Evolutionary conservation across 2,113 vertebrate species (phyloP).

Genomic region (Platysteira castanea): DNA sequence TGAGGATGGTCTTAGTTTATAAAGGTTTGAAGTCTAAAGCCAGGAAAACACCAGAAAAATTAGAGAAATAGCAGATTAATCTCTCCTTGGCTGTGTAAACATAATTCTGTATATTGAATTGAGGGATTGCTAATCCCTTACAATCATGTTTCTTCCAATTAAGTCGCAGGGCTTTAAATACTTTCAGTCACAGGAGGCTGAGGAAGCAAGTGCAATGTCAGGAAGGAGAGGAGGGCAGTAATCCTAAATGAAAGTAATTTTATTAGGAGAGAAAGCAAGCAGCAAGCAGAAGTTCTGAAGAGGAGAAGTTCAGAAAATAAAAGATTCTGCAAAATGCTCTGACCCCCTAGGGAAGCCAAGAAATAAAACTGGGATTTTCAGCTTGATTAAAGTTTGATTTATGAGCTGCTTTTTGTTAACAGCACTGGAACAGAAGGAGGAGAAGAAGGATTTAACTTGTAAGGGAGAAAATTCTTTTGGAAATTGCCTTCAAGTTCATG

Average conservation of each 20-base stretch:
- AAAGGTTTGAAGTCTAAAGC: constrained; percentile 14
- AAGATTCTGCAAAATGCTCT: constrained; percentile 57
- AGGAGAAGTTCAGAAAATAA: constrained; percentile 56
- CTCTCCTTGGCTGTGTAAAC: constrained; percentile 69
- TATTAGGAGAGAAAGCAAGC: constrained; percentile 46
- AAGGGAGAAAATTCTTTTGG: constrained; percentile 59
- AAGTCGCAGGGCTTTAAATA: constrained; percentile 68
- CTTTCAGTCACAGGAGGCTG: constrained; percentile 49
- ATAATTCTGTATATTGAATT: constrained; percentile 74
- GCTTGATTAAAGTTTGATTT: constrained; percentile 66
- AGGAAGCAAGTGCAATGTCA: constrained; percentile 17
- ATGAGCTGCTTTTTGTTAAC: constrained; percentile 56
- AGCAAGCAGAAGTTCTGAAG: constrained; percentile 48
- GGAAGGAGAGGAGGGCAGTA: constrained; percentile 25
- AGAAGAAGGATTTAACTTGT: constrained; percentile 57
- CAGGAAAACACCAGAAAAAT: constrained; percentile 69
- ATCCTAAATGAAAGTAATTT: constrained; percentile 69
- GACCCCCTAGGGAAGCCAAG: not conserved
- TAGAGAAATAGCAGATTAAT: constrained; percentile 67
- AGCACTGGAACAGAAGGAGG: constrained; percentile 44
- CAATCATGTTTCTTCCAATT: constrained; percentile 75
- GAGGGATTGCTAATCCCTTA: constrained; percentile 77
- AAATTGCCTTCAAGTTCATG: constrained; percentile 50
- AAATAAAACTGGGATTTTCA: constrained; percentile 61
- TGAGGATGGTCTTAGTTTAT: not conserved